Evolutionary conservation across 2,113 vertebrate species (phyloP).

Genomic region (Trematomus loennbergii): DNA sequence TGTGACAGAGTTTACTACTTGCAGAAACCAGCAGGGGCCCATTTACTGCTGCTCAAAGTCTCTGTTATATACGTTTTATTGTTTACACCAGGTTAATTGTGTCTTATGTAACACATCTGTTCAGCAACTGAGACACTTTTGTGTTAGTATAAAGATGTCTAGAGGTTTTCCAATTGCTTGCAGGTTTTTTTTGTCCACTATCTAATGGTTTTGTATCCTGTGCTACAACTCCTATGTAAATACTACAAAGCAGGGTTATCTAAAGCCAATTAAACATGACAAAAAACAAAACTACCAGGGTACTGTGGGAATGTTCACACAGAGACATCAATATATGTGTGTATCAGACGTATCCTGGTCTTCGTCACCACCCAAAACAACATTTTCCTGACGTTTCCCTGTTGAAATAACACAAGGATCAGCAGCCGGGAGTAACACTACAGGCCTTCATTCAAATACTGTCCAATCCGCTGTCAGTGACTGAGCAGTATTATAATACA

Average conservation of each 20-base stretch:
- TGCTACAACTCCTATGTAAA: constrained; percentile 17
- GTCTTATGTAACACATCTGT: constrained; percentile 21
- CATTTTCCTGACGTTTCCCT: constrained; percentile 56
- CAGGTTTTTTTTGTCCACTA: background rate
- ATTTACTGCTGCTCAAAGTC: constrained; percentile 31
- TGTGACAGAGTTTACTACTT: background rate
- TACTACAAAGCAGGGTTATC: constrained; percentile 25
- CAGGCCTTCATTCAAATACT: constrained; percentile 8
- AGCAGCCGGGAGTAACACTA: constrained; percentile 25
- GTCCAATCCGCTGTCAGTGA: background rate
- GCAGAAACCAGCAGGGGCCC: background rate
- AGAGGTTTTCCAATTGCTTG: background rate
- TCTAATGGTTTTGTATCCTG: background rate
- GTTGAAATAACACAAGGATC: constrained; percentile 62
- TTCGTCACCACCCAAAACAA: constrained; percentile 72
- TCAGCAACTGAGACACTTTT: background rate
- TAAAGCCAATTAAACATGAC: constrained; percentile 29
- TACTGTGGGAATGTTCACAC: constrained; percentile 50
- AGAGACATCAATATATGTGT: constrained; percentile 24
- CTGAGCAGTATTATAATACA: background rate
- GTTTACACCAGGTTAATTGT: constrained; percentile 23
- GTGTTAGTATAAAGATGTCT: background rate
- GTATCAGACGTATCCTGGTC: constrained; percentile 48
- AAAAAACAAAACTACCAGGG: constrained; percentile 37
- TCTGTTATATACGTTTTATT: constrained; percentile 42